Percentiles rank a stretch among this genome's conserved stretches.
Evolutionary conservation across 1,140 invertebrate genomes (phyloP).

Genomic region (Temnothorax longispinosus): DNA sequence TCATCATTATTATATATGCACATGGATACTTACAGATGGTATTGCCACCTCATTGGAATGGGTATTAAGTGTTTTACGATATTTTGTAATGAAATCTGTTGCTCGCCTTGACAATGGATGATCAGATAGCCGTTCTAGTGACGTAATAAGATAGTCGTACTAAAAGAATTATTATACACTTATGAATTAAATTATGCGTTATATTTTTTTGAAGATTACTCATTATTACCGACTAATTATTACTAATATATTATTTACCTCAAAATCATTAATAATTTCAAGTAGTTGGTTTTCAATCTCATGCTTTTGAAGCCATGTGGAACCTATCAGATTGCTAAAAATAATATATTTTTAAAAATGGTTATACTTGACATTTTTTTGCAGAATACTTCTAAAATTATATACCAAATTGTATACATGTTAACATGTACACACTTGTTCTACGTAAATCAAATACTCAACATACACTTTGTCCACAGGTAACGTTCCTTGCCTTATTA

Average conservation of each 20-base stretch:
- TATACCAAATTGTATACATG: not conserved
- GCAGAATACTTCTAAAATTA: not conserved
- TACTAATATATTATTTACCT: slow-evolving; percentile 41
- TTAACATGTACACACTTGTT: slow-evolving; percentile 40
- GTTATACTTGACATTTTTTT: not conserved
- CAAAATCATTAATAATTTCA: slow-evolving; percentile 89
- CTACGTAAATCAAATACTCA: slow-evolving; percentile 35
- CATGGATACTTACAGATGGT: slow-evolving; percentile 79
- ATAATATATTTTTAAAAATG: slow-evolving; percentile 51
- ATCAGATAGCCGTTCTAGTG: slow-evolving; percentile 90
- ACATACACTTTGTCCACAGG: slow-evolving; percentile 88
- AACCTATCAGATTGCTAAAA: slow-evolving; percentile 86
- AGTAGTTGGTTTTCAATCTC: slow-evolving; percentile 89
- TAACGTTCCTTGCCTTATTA: slow-evolving; percentile 87
- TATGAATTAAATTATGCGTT: slow-evolving; percentile 4
- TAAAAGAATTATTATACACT: slow-evolving; percentile 77
- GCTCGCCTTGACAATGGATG: slow-evolving; percentile 90
- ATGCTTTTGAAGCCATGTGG: slow-evolving; percentile 90
- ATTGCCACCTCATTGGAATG: slow-evolving; percentile 86
- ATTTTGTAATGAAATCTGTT: slow-evolving; percentile 91
- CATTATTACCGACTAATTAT: not conserved
- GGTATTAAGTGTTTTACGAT: slow-evolving; percentile 86
- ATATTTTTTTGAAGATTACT: not conserved
- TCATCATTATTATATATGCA: slow-evolving; percentile 21
- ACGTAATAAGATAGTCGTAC: slow-evolving; percentile 91